Evolutionary conservation across 1,140 invertebrate species (phyloP).

Genomic region (Theocolax elegans): DNA sequence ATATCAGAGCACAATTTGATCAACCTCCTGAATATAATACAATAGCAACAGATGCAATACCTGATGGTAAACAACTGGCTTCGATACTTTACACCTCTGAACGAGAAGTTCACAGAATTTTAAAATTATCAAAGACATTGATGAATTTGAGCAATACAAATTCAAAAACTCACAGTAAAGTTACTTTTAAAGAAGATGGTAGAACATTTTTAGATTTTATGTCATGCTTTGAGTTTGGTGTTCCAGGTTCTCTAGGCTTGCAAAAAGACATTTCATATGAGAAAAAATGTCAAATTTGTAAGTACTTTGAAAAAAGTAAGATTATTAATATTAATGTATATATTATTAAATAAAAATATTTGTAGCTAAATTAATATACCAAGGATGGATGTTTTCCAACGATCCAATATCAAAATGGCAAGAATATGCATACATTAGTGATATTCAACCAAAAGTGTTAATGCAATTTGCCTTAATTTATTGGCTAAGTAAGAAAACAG

Average conservation of each 20-base stretch:
- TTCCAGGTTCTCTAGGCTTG: constrained; percentile 52
- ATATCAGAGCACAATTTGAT: constrained; percentile 55
- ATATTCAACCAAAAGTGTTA: constrained; percentile 70
- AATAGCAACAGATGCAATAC: constrained; percentile 48
- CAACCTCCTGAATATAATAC: constrained; percentile 59
- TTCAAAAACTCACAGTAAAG: constrained; percentile 50
- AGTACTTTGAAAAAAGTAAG: constrained; percentile 36
- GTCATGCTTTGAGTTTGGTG: constrained; percentile 71
- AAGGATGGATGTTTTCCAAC: constrained; percentile 71
- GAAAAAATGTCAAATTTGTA: constrained; percentile 58
- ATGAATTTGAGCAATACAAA: constrained; percentile 45
- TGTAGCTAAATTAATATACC: constrained; percentile 72
- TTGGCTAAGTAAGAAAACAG: constrained; percentile 70
- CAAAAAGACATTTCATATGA: constrained; percentile 54
- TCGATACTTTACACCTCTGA: constrained; percentile 55
- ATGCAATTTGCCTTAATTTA: constrained; percentile 75
- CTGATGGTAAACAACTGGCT: constrained; percentile 49
- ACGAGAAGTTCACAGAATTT: constrained; percentile 55
- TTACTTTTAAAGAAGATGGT: constrained; percentile 62
- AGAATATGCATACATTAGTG: constrained; percentile 67
- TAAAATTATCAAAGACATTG: constrained; percentile 55
- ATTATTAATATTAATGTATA: neutral
- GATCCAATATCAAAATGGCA: constrained; percentile 65
- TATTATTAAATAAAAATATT: constrained; percentile 31
- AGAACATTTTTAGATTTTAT: constrained; percentile 66